Conservation (phyloP, 2,797 vertebrate genomes). For the Gobio occitaniae region DNA sequence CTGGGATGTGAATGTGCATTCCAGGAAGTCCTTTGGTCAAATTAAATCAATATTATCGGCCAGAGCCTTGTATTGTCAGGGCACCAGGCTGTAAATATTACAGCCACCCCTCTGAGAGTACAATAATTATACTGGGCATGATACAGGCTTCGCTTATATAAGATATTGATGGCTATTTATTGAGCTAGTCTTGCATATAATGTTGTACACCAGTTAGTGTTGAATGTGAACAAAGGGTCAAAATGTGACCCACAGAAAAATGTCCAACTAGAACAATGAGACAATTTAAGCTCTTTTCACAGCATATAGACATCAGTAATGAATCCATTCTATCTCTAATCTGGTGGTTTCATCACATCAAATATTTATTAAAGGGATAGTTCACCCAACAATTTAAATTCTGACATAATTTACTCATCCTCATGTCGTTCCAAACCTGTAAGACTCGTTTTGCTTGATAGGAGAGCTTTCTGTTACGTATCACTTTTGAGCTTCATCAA, state of each 20-base stretch:
- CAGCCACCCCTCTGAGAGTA: background rate
- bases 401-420: too few species aligned
- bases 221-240: conserved; percentile 26
- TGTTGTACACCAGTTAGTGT: background rate
- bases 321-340: background rate
- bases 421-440: too few species aligned
- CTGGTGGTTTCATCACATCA: background rate
- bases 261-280: background rate
- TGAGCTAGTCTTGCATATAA: conserved; percentile 33
- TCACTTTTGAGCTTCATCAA: too few species aligned
- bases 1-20: conserved; percentile 39
- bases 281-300: background rate
- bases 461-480: too few species aligned
- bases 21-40: conserved; percentile 22
- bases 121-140: conserved; percentile 5
- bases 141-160: conserved; percentile 39
- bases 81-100: conserved; percentile 25
- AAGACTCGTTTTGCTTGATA: too few species aligned
- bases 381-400: too few species aligned
- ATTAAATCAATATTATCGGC: conserved; percentile 56
- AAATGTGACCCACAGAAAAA: conserved; percentile 2
- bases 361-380: background rate
- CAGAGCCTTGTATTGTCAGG: conserved; percentile 23
- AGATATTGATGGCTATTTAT: conserved; percentile 26
- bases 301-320: background rate